These are phyloP conservation scores for Vannuccia rotundouncinata DNA, from an alignment of 2,888 invertebrate genomes.

Conservation along the genomic window DNA sequence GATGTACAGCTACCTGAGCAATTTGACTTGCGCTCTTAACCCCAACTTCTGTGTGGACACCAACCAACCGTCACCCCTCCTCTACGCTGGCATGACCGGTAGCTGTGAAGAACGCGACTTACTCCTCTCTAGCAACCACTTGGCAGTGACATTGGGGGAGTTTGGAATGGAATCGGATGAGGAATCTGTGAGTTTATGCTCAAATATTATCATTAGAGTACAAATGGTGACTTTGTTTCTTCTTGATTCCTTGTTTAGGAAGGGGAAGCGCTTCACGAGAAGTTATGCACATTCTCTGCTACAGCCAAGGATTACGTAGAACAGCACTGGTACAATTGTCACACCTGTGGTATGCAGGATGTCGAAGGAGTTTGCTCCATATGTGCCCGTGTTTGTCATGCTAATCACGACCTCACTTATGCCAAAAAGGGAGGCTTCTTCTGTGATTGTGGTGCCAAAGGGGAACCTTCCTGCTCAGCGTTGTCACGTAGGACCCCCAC, in stretches of 20 bases:
- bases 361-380: constrained; percentile 95
- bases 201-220: too few relatives aligned
- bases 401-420: constrained; percentile 87
- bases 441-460: constrained; percentile 96
- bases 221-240: too few relatives aligned
- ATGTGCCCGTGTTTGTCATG: constrained; percentile 91
- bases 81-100: neutral
- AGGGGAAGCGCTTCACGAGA: constrained; percentile 42
- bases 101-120: too few relatives aligned
- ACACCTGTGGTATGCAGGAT: constrained; percentile 96
- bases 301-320: constrained; percentile 97
- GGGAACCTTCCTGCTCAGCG: constrained; percentile 58
- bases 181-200: neutral
- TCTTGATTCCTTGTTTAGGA: too few relatives aligned
- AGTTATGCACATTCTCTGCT: constrained; percentile 89
- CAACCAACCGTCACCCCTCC: neutral
- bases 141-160: too few relatives aligned
- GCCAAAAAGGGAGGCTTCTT: constrained; percentile 98
- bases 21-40: neutral
- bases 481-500: constrained; percentile 29
- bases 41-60: neutral
- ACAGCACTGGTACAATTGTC: constrained; percentile 79
- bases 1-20: neutral
- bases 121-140: too few relatives aligned
- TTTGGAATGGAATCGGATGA: neutral